Evolutionary conservation across 2,113 vertebrate genomes (phyloP), one percentile per base, ranked within the genome.

Genomic region (Nanorana parkeri): DNA sequence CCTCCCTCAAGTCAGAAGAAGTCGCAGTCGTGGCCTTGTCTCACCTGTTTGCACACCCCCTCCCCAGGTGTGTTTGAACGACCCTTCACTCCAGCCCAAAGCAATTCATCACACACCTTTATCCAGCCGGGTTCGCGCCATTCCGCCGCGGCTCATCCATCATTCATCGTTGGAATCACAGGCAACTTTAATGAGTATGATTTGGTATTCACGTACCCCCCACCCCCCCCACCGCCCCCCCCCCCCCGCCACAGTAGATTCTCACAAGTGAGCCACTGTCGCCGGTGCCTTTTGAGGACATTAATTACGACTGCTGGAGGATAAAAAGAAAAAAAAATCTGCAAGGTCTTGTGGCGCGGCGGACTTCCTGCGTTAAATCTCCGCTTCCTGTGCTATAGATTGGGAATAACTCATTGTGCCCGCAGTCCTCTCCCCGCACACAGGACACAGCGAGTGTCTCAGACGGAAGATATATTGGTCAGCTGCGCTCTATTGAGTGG

Each of bases 301-400:
- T 88, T 90, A 89, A 92, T 92, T 90, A 91, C 91, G 86, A 88
- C 89, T 86, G 87, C 89, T 91, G 89, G 87, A 89, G 90, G 89
- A 88, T 87, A 88, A 89, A 86, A 15, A 89, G 1, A 89, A 88
- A 89, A 86, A 15, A 89, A 16, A 89, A 87, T 88, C 86, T 79
- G 87, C 87, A 41, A 52, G 6, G 67, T 15, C 55, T n/a, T 19
- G 15, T 51, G 36, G 23, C 66, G 52, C 23, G 55, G 32, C 10
- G 56, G 55, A 60, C 54, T 80, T 60, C 67, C 29, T 71, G 29
- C 15, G 55, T 19, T 56, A 20, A 26, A 36, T 20, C 67, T n/a
- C 67, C 21, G n/a, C n/a, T 71, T 79, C 67, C 66, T 71, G 54
- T 71, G 56, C 55, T 63, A 13, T 69, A 36, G 36, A 71, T 51